A percentile compares a stretch with the other conserved stretches of the same genome.
phyloP scores from a whole-genome alignment of 2,888 invertebrate genomes.

The Belgica antarctica region DNA sequence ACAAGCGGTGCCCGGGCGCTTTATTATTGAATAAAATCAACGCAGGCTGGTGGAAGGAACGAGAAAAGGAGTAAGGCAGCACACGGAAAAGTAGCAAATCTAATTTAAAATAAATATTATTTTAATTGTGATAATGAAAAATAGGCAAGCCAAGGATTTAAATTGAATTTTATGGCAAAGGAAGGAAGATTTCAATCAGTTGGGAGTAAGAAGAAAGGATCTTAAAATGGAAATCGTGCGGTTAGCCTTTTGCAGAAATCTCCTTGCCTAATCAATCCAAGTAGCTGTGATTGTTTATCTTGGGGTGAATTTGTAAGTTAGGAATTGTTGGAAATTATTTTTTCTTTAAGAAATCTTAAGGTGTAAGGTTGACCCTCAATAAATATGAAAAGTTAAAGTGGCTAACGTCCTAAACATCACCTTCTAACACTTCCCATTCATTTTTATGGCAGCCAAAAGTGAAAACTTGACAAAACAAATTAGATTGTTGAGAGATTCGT shows the following conservation, averaged over 20 bases:
- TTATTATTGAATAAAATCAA: constrained; percentile 22
- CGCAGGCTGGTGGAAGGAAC: neutral
- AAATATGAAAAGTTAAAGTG: too few relatives aligned
- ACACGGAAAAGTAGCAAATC: constrained; percentile 33
- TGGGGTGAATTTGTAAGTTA: too few relatives aligned
- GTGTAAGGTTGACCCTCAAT: too few relatives aligned
- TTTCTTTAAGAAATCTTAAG: too few relatives aligned
- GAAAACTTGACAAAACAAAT: constrained; percentile 1
- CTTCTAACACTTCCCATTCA: neutral
- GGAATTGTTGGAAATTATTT: too few relatives aligned
- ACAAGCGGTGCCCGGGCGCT: constrained; percentile 27
- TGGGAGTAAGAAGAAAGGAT: constrained; percentile 3
- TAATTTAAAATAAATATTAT: constrained; percentile 42
- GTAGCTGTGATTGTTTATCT: neutral
- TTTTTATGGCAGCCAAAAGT: neutral
- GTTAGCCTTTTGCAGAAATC: constrained; percentile 27
- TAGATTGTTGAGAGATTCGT: neutral
- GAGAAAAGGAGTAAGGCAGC: neutral
- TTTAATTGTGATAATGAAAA: constrained; percentile 41
- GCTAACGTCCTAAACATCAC: too few relatives aligned
- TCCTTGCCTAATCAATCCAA: neutral
- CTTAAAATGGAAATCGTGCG: constrained; percentile 26
- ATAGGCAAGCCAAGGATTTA: neutral
- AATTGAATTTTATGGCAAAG: constrained; percentile 31
- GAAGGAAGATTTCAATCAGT: neutral